Percentiles rank a stretch among this genome's conserved stretches.
Conservation (phyloP, 1,140 invertebrate species). For the Zaprionus kolodkinae region DNA sequence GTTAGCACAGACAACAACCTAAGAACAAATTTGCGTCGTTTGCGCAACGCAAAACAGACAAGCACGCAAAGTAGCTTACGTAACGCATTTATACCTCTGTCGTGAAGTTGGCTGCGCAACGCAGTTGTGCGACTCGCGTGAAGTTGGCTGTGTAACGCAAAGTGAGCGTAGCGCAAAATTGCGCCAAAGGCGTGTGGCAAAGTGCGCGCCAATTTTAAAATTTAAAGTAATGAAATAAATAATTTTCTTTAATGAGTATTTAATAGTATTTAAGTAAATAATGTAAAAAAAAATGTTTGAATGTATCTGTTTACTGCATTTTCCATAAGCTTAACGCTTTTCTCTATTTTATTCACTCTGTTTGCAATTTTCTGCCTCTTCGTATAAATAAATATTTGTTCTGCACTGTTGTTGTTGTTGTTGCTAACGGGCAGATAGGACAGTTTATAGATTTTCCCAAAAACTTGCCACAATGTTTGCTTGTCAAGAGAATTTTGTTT, state of each 20-base stretch:
- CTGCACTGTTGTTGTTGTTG: neutral
- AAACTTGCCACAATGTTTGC: constrained; percentile 26
- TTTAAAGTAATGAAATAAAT: neutral
- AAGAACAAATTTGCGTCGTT: neutral
- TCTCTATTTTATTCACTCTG: neutral
- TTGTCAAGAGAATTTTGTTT: constrained; percentile 23
- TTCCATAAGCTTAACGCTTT: neutral
- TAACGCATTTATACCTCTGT: neutral
- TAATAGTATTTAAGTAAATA: no score
- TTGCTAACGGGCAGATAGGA: constrained; percentile 10
- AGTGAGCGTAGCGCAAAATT: neutral
- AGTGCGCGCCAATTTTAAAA: constrained; percentile 6
- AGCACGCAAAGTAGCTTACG: constrained; percentile 3
- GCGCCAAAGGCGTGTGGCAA: neutral
- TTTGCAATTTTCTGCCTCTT: neutral
- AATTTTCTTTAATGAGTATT: neutral
- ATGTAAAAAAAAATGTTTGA: no score
- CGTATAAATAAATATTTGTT: neutral
- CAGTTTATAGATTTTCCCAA: constrained; percentile 25
- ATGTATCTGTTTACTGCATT: neutral
- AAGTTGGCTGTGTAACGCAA: constrained; percentile 13
- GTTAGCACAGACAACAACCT: constrained; percentile 26
- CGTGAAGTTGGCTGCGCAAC: neutral
- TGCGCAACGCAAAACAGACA: neutral
- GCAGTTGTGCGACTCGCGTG: neutral